Conservation (phyloP, 1,140 invertebrate species). For the Orius insidiosus region DNA sequence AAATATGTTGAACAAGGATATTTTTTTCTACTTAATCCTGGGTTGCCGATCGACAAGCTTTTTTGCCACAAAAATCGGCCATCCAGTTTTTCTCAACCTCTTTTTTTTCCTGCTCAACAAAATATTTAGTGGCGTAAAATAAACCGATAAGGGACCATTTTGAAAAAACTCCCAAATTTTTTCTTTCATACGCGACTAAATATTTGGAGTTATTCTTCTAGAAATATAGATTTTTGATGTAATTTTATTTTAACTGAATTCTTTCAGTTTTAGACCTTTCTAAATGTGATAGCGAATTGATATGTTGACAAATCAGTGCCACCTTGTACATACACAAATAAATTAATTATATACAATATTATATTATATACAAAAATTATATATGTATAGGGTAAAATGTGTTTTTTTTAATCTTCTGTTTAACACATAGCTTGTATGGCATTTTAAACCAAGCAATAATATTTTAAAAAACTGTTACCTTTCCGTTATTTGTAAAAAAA, state of each 20-base stretch:
- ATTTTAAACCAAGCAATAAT: no score
- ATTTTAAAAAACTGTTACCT: no score
- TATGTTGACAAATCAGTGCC: conserved; percentile 12
- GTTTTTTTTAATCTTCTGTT: no score
- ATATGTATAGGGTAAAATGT: no score
- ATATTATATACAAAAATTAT: no score
- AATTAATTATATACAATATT: conserved; percentile 4
- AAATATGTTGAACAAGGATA: background rate
- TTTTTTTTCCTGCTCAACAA: background rate
- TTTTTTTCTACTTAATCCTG: conserved; percentile 4
- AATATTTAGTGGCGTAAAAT: background rate
- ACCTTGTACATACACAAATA: conserved; percentile 10
- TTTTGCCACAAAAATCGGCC: no score
- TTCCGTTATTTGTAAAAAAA: no score
- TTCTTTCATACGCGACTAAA: background rate
- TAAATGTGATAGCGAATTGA: conserved; percentile 11
- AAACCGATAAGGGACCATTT: background rate
- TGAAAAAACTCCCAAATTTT: background rate
- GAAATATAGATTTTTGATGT: conserved; percentile 3
- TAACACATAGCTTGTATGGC: no score
- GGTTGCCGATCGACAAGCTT: no score
- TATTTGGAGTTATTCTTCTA: background rate
- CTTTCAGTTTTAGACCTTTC: background rate
- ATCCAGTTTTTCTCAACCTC: no score
- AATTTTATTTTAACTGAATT: conserved; percentile 4